phyloP scores from a whole-genome alignment of 2,888 invertebrate genomes.

The Auanema sp. region DNA sequence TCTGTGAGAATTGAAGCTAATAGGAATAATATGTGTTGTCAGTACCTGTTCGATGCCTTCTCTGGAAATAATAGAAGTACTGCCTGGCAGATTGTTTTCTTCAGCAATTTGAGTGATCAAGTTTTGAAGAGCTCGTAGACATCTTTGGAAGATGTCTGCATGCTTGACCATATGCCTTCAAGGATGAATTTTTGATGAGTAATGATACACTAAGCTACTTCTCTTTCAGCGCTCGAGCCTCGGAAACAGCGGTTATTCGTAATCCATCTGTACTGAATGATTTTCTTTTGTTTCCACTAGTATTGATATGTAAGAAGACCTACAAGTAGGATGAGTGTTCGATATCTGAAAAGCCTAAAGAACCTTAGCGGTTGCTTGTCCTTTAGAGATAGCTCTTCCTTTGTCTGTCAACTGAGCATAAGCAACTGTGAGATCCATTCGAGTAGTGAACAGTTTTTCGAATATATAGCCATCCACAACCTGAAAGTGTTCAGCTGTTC shows the following conservation, averaged over 20 bases:
- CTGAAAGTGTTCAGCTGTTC: background rate
- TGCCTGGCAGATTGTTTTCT: constrained; percentile 31
- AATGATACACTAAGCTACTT: constrained; percentile 25
- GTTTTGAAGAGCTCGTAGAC: constrained; percentile 37
- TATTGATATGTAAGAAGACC: constrained; percentile 47
- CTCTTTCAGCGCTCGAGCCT: constrained; percentile 55
- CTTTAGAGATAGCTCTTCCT: constrained; percentile 38
- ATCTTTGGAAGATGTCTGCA: constrained; percentile 47
- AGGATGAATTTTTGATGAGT: background rate
- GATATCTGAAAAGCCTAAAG: background rate
- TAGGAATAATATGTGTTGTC: constrained; percentile 7
- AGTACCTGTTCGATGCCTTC: constrained; percentile 55
- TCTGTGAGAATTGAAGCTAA: constrained; percentile 23
- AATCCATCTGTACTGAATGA: constrained; percentile 30
- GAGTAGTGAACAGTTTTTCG: constrained; percentile 41
- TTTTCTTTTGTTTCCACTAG: constrained; percentile 27
- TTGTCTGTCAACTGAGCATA: constrained; percentile 47
- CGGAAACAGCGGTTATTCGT: constrained; percentile 49
- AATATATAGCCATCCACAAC: constrained; percentile 51
- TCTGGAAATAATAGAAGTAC: constrained; percentile 41
- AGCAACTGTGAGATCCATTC: constrained; percentile 36
- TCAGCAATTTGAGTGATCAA: constrained; percentile 38
- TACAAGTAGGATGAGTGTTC: constrained; percentile 13
- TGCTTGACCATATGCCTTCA: constrained; percentile 51
- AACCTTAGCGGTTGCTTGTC: constrained; percentile 36